Percentiles rank a stretch among this genome's conserved stretches.
phyloP scores from a whole-genome alignment of 2,888 invertebrate species.

The Spicauda simplicius region DNA sequence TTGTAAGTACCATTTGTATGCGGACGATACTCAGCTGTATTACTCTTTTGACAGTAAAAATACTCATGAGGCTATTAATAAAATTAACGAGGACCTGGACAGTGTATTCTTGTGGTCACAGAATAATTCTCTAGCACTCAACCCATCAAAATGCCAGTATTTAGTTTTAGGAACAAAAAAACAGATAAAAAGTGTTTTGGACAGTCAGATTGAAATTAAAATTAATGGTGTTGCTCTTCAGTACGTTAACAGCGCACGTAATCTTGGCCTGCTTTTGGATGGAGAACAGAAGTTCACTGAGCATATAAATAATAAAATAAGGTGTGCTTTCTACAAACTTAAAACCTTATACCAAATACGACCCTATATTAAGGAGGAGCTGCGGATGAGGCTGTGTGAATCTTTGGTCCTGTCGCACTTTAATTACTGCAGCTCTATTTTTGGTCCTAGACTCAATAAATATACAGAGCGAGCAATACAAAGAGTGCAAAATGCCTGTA shows the following conservation, averaged over 20 bases:
- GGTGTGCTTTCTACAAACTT: no score
- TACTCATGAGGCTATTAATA: no score
- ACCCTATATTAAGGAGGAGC: conserved; percentile 5
- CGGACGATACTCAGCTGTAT: no score
- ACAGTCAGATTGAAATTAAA: neutral
- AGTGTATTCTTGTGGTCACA: no score
- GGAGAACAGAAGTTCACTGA: conserved; percentile 27
- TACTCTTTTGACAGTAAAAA: no score
- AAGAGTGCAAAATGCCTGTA: no score
- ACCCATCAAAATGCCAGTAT: no score
- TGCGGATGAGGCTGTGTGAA: neutral
- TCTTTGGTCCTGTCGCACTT: neutral
- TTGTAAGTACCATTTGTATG: no score
- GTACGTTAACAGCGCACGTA: conserved; percentile 1
- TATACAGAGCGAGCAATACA: conserved; percentile 2
- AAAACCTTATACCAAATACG: conserved; percentile 17
- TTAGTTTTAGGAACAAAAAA: no score
- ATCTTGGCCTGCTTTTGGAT: conserved; percentile 19
- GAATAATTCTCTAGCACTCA: no score
- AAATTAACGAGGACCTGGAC: no score
- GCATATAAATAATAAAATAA: conserved; percentile 19
- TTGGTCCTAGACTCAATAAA: neutral
- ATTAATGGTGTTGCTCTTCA: conserved; percentile 9
- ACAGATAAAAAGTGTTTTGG: neutral
- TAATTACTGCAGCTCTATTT: no score